Conservation (phyloP, 2,888 invertebrate species). For the Epirrita christyi region DNA sequence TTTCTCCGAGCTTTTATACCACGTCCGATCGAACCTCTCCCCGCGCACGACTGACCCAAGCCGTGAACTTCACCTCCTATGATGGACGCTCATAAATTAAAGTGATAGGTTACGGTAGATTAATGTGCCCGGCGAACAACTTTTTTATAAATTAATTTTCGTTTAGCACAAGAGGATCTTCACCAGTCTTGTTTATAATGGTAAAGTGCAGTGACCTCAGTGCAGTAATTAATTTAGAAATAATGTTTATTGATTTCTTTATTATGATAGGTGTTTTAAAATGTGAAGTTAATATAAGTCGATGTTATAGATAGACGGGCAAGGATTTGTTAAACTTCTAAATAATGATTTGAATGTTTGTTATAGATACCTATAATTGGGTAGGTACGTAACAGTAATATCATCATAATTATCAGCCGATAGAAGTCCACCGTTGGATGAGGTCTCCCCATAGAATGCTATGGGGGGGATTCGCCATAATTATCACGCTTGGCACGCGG, state of each 20-base stretch:
- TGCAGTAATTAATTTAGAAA: constrained; percentile 27
- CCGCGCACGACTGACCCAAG: constrained; percentile 59
- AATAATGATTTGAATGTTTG: too few relatives aligned
- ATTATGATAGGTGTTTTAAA: neutral
- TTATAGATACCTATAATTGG: too few relatives aligned
- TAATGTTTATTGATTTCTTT: constrained; percentile 9
- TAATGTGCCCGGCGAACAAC: constrained; percentile 47
- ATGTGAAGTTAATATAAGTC: neutral
- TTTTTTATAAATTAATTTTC: constrained; percentile 40
- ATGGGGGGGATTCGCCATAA: too few relatives aligned
- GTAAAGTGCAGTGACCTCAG: constrained; percentile 40
- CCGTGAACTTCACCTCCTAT: constrained; percentile 76
- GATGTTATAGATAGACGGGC: too few relatives aligned
- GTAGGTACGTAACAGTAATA: too few relatives aligned
- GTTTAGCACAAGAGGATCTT: constrained; percentile 35
- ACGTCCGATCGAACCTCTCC: constrained; percentile 46
- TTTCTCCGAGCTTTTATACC: constrained; percentile 80
- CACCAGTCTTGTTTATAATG: constrained; percentile 17
- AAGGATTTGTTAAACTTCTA: too few relatives aligned
- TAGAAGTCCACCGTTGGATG: too few relatives aligned
- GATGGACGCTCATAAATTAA: constrained; percentile 70
- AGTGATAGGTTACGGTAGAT: constrained; percentile 69
- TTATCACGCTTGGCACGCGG: too few relatives aligned
- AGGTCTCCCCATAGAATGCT: too few relatives aligned
- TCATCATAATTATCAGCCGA: too few relatives aligned